These are phyloP conservation scores for Leiothrix lutea DNA, from an alignment of 2,113 vertebrate species.

Conservation along the genomic window DNA sequence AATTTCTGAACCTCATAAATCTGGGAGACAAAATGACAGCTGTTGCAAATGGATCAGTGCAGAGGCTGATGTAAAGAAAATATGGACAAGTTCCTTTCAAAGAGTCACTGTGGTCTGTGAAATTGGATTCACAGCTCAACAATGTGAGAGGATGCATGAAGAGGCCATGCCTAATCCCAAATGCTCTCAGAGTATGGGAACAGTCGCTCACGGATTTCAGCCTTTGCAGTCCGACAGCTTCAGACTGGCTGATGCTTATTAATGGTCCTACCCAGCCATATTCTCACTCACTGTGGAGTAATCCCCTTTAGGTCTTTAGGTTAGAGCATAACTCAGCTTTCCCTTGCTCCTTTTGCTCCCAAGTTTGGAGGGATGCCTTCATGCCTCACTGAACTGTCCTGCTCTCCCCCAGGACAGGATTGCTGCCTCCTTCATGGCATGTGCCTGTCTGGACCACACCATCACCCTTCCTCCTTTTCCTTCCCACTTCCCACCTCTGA, in stretches of 20 bases:
- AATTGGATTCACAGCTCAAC: neutral
- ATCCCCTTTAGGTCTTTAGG: neutral
- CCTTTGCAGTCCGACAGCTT: neutral
- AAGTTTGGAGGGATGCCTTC: neutral
- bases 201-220: neutral
- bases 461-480: neutral
- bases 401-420: no score
- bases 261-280: neutral
- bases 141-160: neutral
- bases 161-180: neutral
- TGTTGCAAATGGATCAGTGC: neutral
- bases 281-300: neutral
- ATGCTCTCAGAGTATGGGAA: rapidly evolving
- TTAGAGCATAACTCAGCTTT: neutral
- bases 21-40: neutral
- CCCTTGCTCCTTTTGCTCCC: neutral
- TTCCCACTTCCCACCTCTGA: neutral
- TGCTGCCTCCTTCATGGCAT: neutral
- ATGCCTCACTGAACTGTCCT: neutral
- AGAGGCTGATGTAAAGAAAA: neutral
- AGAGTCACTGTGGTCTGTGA: neutral
- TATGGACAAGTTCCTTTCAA: neutral
- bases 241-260: neutral
- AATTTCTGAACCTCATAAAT: neutral
- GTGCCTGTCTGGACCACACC: neutral